Percentiles rank a stretch among this genome's conserved stretches.
These are phyloP conservation scores for Malurus splendens DNA, from an alignment of 2,797 vertebrate genomes.

Conservation along the genomic window DNA sequence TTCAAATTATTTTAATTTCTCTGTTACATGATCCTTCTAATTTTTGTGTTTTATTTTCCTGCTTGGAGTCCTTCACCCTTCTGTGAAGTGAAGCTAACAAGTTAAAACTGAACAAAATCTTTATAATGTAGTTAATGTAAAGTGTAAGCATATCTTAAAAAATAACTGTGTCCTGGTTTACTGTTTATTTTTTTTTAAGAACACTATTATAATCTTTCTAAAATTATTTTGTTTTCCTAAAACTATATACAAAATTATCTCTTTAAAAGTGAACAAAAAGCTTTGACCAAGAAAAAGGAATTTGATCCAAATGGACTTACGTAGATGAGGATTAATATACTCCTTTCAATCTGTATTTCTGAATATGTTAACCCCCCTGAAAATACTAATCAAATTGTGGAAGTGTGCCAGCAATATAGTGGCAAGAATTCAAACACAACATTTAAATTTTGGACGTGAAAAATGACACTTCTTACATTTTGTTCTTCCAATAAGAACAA, in stretches of 20 bases:
- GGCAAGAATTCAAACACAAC: background rate
- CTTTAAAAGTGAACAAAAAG: background rate
- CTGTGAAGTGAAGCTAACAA: background rate
- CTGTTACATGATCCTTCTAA: background rate
- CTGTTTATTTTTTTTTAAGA: accelerated
- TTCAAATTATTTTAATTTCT: background rate
- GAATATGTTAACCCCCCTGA: background rate
- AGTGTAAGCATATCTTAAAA: background rate
- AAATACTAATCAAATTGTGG: background rate
- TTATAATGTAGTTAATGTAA: background rate
- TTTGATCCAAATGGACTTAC: background rate
- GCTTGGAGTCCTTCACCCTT: background rate
- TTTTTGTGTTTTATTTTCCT: background rate
- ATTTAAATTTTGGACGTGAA: background rate
- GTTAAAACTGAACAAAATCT: background rate
- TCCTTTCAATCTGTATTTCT: background rate
- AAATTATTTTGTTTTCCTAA: background rate
- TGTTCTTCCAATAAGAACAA: background rate
- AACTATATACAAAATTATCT: background rate
- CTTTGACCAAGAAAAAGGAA: background rate
- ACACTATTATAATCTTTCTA: accelerated
- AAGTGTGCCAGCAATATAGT: background rate
- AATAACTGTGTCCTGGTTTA: background rate
- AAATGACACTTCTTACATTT: background rate
- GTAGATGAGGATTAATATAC: background rate